Evolutionary conservation across 1,140 invertebrate species (phyloP).

Genomic region (Coptotermes formosanus): DNA sequence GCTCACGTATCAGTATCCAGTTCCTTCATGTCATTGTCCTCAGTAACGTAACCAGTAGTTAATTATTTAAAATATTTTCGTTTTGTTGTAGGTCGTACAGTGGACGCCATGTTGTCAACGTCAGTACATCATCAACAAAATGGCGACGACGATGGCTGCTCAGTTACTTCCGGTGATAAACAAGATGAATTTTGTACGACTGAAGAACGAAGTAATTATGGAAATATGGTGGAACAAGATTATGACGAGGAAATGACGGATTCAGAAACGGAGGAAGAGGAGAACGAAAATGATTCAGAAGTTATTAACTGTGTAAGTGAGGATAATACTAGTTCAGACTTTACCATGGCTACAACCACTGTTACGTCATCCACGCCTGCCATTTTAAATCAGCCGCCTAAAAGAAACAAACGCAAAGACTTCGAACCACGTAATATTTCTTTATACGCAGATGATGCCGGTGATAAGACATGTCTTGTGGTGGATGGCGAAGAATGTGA

Average conservation of each 20-base stretch:
- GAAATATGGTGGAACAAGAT: background rate
- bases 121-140: slow-evolving; percentile 1
- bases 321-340: background rate
- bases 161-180: background rate
- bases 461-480: slow-evolving; percentile 27
- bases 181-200: background rate
- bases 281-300: background rate
- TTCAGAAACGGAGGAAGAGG: slow-evolving; percentile 12
- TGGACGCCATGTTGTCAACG: slow-evolving; percentile 20
- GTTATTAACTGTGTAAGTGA: background rate
- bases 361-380: background rate
- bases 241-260: slow-evolving; percentile 25
- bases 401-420: slow-evolving; percentile 52
- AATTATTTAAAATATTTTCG: too few relatives aligned
- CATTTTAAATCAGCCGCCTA: background rate
- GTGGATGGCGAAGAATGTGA: background rate
- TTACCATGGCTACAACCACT: background rate
- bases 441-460: slow-evolving; percentile 36
- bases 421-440: slow-evolving; percentile 52
- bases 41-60: too few relatives aligned
- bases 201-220: slow-evolving; percentile 19
- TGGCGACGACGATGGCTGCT: slow-evolving; percentile 21
- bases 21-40: too few relatives aligned
- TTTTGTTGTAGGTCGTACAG: background rate
- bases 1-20: too few relatives aligned